Evolutionary conservation across 2,888 invertebrate species (phyloP).

Genomic region (Eupithecia exiguata): DNA sequence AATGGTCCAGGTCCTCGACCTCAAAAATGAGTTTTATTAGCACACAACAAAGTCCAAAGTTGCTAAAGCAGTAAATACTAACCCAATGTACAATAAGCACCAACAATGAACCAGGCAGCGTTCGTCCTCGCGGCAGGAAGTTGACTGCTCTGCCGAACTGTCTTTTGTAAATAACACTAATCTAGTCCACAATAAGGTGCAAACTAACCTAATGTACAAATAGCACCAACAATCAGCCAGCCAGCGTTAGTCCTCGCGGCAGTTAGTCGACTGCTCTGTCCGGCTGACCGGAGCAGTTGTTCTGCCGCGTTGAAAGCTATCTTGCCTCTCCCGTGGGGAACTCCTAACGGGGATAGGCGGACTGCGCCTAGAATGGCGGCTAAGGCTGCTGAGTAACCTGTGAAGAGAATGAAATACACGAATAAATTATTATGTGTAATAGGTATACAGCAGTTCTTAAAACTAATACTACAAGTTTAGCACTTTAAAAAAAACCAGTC

Average conservation of each 20-base stretch:
- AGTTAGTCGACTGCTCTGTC: slow-evolving; percentile 97
- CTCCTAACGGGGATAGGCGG: slow-evolving; percentile 94
- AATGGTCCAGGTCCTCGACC: too few relatives aligned
- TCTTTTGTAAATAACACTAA: slow-evolving; percentile 57
- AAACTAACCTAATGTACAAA: slow-evolving; percentile 94
- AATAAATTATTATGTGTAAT: too few relatives aligned
- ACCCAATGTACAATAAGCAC: slow-evolving; percentile 98
- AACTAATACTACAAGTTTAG: too few relatives aligned
- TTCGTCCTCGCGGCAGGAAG: slow-evolving; percentile 97
- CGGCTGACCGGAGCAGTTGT: slow-evolving; percentile 96
- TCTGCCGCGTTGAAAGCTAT: slow-evolving; percentile 98
- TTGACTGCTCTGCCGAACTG: slow-evolving; percentile 98
- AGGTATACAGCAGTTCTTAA: too few relatives aligned
- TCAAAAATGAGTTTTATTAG: neutral
- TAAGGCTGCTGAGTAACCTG: slow-evolving; percentile 95
- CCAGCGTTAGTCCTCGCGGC: slow-evolving; percentile 98
- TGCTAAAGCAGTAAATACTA: neutral
- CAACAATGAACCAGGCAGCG: slow-evolving; percentile 98
- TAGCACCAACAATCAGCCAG: slow-evolving; percentile 98
- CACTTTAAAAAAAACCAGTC: too few relatives aligned
- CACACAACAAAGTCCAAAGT: neutral
- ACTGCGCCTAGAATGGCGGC: slow-evolving; percentile 97
- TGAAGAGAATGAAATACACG: slow-evolving; percentile 4
- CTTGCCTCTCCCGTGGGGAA: slow-evolving; percentile 98
- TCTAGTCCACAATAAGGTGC: neutral